phyloP scores from a whole-genome alignment of 2,797 vertebrate genomes.

The Rhinoraja longicauda region DNA sequence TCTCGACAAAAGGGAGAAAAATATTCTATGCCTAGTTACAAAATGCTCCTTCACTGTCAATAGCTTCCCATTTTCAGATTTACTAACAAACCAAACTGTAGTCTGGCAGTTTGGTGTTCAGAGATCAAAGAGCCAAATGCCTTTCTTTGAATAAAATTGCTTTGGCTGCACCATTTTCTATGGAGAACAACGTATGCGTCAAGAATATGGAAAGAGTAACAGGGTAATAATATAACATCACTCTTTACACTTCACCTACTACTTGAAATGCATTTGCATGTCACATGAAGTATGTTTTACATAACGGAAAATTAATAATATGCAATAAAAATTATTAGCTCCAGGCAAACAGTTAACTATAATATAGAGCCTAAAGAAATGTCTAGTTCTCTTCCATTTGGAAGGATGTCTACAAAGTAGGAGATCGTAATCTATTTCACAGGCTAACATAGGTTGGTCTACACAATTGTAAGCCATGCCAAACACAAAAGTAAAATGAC shows the following conservation, averaged over 20 bases:
- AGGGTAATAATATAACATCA: neutral
- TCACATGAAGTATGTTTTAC: constrained; percentile 23
- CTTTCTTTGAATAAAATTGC: neutral
- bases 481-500: constrained; percentile 16
- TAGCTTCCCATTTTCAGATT: neutral
- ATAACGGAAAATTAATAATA: constrained; percentile 22
- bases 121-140: constrained; percentile 16
- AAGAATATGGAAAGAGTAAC: neutral
- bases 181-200: constrained; percentile 2
- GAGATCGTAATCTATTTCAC: constrained; percentile 5
- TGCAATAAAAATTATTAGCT: constrained; percentile 25
- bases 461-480: neutral
- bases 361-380: constrained; percentile 33
- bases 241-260: constrained; percentile 7
- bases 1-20: neutral
- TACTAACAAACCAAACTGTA: neutral
- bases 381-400: neutral
- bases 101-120: neutral
- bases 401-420: constrained; percentile 17
- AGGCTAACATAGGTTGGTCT: constrained; percentile 8
- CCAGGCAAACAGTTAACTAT: constrained; percentile 36
- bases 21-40: neutral
- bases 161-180: constrained; percentile 14
- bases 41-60: neutral
- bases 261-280: constrained; percentile 22